phyloP scores from a whole-genome alignment of 2,797 vertebrate genomes.

The Mionectes olivaceus region DNA sequence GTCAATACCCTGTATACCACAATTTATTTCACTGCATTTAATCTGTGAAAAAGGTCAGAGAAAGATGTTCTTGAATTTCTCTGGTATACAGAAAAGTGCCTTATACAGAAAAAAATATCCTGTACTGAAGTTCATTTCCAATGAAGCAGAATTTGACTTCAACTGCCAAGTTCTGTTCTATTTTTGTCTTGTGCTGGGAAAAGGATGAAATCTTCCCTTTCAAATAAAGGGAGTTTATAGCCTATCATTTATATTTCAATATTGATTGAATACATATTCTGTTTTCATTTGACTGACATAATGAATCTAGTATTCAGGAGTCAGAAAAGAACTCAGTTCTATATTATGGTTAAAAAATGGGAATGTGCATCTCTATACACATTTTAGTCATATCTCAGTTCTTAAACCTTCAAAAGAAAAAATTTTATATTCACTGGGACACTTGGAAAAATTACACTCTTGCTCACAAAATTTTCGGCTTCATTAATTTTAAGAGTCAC shows the following conservation, averaged over 20 bases:
- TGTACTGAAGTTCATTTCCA: not conserved
- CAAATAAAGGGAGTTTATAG: not conserved
- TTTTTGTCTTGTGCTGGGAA: not conserved
- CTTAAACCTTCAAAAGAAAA: not conserved
- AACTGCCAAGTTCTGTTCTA: not conserved
- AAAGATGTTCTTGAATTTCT: not conserved
- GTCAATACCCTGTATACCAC: not conserved
- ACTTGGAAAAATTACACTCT: not conserved
- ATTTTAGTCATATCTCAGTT: not conserved
- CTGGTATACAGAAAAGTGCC: not conserved
- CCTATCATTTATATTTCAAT: not conserved
- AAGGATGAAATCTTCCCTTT: not conserved
- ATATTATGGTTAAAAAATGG: not conserved
- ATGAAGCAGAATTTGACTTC: not conserved
- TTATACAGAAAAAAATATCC: not conserved
- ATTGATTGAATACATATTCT: not conserved
- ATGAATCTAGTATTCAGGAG: not conserved
- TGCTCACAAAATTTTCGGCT: not conserved
- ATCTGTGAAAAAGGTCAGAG: not conserved
- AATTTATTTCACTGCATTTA: slow-evolving; percentile 1
- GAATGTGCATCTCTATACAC: not conserved
- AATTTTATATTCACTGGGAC: not conserved
- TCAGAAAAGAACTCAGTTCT: not conserved
- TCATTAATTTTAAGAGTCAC: not conserved
- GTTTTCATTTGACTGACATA: not conserved